Base-by-base conservation (phyloP, 2,797 vertebrate species). In the Enteromius unitaeniatus region DNA sequence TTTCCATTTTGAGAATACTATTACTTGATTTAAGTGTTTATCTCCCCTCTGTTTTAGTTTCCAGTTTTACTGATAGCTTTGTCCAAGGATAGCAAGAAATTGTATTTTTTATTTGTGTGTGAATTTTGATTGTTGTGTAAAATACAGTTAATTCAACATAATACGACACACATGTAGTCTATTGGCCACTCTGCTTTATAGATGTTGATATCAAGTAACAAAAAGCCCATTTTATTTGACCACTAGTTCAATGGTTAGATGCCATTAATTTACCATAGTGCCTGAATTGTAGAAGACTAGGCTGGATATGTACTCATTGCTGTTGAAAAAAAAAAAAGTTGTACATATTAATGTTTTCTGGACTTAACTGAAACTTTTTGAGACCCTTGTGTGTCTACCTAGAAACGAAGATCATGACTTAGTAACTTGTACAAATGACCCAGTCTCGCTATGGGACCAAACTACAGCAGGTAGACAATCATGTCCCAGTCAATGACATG, bases 381-480 rank as follows among this genome's bases (percentile, higher is more conserved):
- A 62, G 53, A 69, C 65, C 47, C 31, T 81, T 49, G 1, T 55
- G 34, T 47, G 58, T 75, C 84, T 88, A 81, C 72, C 6, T 4
- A 3, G 73, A 85, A 83, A 68, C 5, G 21, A 72, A 79, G 42
- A 67, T 62, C 68, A 79, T 17, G 14, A 51, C 42, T 78, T 64
- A 28, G 53, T 72, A 23, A 26, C 47, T 65, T 45, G 23, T n/a
- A 81, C 23, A 40, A 74, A 67, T 76, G 72, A 86, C 49, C 31
- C 53, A 58, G 55, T 90, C 69, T 89, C 78, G 88, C 45, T 87
- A 90, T 85, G 93, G 94, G 94, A 94, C 93, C 94, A 94, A 95
- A 92, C 86, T 88, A 64, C 88, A 86, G 68, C 49, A 88, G 87
- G 87, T 91, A 87, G 87, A 89, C 86, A 83, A 62, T 91, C 64